These are phyloP conservation scores for Grapholita molesta DNA, from an alignment of 1,140 invertebrate genomes.

Conservation along the genomic window DNA sequence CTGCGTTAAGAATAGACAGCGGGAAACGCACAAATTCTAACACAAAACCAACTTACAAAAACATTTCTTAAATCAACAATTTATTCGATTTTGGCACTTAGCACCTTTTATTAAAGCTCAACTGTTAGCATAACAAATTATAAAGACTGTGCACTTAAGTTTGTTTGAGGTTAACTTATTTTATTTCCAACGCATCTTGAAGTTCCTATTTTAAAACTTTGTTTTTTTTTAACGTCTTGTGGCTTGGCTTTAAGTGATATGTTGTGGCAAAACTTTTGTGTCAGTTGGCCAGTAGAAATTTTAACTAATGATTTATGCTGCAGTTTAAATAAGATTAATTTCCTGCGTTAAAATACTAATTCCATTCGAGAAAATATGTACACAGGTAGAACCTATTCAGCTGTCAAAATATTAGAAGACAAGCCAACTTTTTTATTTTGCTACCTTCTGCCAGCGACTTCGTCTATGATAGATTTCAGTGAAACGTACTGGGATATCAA, in stretches of 20 bases:
- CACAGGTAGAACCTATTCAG: too few relatives aligned
- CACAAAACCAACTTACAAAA: background rate
- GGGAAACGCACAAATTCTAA: slow-evolving; percentile 8
- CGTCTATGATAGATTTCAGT: too few relatives aligned
- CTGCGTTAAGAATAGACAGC: slow-evolving; percentile 1
- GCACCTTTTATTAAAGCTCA: background rate
- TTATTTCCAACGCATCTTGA: slow-evolving; percentile 6
- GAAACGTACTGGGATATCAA: too few relatives aligned
- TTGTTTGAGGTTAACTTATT: slow-evolving; percentile 5
- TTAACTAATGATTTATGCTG: background rate
- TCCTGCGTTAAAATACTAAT: background rate
- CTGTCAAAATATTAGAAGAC: too few relatives aligned
- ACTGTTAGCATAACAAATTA: background rate
- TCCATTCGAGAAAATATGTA: too few relatives aligned
- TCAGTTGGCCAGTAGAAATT: background rate
- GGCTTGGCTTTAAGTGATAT: background rate
- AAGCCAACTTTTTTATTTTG: too few relatives aligned
- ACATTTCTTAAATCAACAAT: background rate
- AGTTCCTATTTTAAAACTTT: background rate
- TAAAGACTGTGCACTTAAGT: background rate
- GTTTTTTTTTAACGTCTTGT: background rate
- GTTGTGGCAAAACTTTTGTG: background rate
- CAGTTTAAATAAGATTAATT: background rate
- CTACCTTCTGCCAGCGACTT: too few relatives aligned
- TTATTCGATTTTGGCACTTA: background rate